Conservation (phyloP, 1,140 invertebrate genomes). For the Vanessa tameamea region DNA sequence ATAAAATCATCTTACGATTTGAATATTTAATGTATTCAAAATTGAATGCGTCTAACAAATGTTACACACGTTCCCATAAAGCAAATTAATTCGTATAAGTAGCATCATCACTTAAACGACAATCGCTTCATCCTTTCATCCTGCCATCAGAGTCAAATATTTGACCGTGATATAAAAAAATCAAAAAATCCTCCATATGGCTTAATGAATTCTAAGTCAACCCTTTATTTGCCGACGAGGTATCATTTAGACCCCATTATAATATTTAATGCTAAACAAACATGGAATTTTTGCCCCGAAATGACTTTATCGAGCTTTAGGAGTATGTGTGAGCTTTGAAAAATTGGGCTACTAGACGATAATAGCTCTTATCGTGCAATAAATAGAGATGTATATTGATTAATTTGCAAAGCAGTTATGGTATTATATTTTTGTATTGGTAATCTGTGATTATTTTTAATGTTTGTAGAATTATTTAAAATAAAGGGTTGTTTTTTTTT, state of each 20-base stretch:
- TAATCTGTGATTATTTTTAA: conserved; percentile 1
- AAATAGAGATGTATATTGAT: too few species aligned
- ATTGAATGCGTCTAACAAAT: too few species aligned
- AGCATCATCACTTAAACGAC: conserved; percentile 10
- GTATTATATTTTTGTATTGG: too few species aligned
- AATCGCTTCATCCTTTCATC: conserved; percentile 31
- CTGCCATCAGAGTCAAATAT: conserved; percentile 45
- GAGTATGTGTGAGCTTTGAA: conserved; percentile 22
- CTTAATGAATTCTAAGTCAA: conserved; percentile 63
- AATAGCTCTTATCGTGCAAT: too few species aligned
- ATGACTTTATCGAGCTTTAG: conserved; percentile 60
- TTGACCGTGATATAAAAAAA: conserved; percentile 31
- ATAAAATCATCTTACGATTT: too few species aligned
- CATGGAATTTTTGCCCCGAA: conserved; percentile 62
- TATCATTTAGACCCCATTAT: conserved; percentile 71
- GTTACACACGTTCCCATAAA: too few species aligned
- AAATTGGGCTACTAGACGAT: background rate
- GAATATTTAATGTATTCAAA: too few species aligned
- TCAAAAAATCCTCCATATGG: conserved; percentile 62
- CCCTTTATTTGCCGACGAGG: conserved; percentile 70
- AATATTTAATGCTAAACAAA: conserved; percentile 77
- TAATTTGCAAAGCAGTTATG: too few species aligned
- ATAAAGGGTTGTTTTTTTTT: too few species aligned
- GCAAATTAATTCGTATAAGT: conserved; percentile 1
- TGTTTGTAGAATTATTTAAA: background rate